Percentiles rank a stretch among this genome's conserved stretches.
Evolutionary conservation across 2,797 vertebrate species (phyloP).

Genomic region (Sebastes dallii): DNA sequence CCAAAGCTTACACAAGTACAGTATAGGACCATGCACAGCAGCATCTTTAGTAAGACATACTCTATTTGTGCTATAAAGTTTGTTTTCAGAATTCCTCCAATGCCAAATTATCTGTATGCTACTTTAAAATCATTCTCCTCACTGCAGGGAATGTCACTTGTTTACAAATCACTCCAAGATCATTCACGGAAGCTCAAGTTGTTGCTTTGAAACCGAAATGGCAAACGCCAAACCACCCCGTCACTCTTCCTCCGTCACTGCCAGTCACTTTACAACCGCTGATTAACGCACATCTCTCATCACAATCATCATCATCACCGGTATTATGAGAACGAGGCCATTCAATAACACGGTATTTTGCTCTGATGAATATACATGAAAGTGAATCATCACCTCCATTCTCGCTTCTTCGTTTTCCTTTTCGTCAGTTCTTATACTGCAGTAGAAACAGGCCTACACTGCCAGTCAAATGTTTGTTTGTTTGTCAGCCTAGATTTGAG

Average conservation of each 20-base stretch:
- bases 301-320: background rate
- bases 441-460: conserved; percentile 35
- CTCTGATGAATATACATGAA: conserved; percentile 39
- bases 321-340: conserved; percentile 6
- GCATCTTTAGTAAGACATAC: background rate
- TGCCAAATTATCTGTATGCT: background rate
- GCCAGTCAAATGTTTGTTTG: conserved; percentile 4
- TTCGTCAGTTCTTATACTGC: conserved; percentile 28
- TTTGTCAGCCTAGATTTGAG: background rate
- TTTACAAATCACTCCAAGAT: conserved; percentile 28
- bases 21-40: too few relatives aligned
- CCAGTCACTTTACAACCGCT: conserved; percentile 44
- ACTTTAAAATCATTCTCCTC: background rate
- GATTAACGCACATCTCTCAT: conserved; percentile 3
- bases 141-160: background rate
- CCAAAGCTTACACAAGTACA: background rate
- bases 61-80: background rate
- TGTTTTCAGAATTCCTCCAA: background rate
- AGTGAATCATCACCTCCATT: conserved; percentile 62
- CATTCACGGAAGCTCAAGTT: conserved; percentile 39
- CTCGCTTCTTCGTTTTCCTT: conserved; percentile 49
- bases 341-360: background rate
- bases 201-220: conserved; percentile 53
- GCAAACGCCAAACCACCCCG: conserved; percentile 9
- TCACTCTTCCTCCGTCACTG: conserved; percentile 38